phyloP scores from a whole-genome alignment of 1,140 invertebrate genomes.

The Sitobion miscanthi region DNA sequence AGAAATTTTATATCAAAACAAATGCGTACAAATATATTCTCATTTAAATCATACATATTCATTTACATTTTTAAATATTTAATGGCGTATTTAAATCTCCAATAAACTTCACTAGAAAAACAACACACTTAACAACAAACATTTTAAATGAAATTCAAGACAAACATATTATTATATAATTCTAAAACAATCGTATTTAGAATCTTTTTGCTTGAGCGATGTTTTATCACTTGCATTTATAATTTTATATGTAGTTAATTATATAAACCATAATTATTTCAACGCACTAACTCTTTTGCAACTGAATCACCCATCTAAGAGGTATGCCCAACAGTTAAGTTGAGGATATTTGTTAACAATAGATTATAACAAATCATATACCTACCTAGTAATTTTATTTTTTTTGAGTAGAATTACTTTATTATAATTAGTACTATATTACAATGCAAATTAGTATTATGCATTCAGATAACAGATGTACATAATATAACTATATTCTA shows the following conservation, averaged over 20 bases:
- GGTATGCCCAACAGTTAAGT: not conserved
- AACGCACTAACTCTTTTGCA: not conserved
- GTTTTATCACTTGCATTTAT: not conserved
- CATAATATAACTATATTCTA: no score
- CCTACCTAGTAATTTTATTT: not conserved
- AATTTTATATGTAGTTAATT: not conserved
- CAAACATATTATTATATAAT: not conserved
- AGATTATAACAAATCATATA: not conserved
- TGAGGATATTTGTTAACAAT: not conserved
- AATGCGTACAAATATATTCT: not conserved
- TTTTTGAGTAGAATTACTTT: not conserved
- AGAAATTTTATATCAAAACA: not conserved
- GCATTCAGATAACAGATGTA: not conserved
- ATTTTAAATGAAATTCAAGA: not conserved
- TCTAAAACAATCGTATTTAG: not conserved
- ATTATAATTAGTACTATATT: not conserved
- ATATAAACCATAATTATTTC: not conserved
- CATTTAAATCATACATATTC: not conserved
- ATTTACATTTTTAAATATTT: not conserved
- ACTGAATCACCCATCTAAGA: not conserved
- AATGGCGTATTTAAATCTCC: not conserved
- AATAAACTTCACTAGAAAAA: not conserved
- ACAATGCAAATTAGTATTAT: not conserved
- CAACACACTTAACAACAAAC: not conserved
- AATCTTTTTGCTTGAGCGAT: not conserved